Evolutionary conservation across 2,888 invertebrate species (phyloP).

Genomic region (Spodoptera littoralis): DNA sequence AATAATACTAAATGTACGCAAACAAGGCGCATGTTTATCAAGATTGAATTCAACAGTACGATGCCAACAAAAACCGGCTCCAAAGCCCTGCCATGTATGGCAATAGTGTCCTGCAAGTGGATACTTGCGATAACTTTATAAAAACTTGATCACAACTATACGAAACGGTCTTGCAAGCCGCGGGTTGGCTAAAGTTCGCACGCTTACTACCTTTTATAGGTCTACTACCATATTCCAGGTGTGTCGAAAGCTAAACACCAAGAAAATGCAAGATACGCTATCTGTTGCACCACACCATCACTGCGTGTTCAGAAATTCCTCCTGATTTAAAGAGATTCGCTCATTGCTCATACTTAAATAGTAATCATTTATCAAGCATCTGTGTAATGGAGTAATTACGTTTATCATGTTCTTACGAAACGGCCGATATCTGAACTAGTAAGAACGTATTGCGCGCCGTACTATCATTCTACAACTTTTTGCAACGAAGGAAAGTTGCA

Average conservation of each 20-base stretch:
- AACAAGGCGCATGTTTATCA: conserved; percentile 76
- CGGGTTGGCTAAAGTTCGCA: conserved; percentile 79
- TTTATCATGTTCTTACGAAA: conserved; percentile 77
- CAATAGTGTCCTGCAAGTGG: conserved; percentile 77
- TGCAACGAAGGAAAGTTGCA: conserved; percentile 82
- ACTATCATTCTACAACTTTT: conserved; percentile 81
- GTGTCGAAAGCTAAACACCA: conserved; percentile 77
- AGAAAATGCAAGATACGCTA: conserved; percentile 69
- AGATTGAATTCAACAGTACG: conserved; percentile 80
- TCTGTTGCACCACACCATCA: conserved; percentile 65
- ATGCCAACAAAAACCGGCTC: conserved; percentile 79
- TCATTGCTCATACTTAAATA: conserved; percentile 57
- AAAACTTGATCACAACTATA: conserved; percentile 82
- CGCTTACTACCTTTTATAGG: conserved; percentile 77
- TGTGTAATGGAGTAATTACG: conserved; percentile 79
- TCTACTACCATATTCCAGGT: conserved; percentile 59
- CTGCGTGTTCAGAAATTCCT: conserved; percentile 64
- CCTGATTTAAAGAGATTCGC: conserved; percentile 67
- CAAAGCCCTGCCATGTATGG: conserved; percentile 73
- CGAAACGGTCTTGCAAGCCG: conserved; percentile 80
- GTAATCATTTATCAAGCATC: conserved; percentile 67
- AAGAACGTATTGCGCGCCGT: conserved; percentile 70
- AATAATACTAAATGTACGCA: conserved; percentile 76
- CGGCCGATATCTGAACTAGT: conserved; percentile 70
- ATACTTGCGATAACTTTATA: conserved; percentile 79